These are phyloP conservation scores for Ectemnius cavifrons DNA, from an alignment of 2,888 invertebrate genomes.

Conservation along the genomic window DNA sequence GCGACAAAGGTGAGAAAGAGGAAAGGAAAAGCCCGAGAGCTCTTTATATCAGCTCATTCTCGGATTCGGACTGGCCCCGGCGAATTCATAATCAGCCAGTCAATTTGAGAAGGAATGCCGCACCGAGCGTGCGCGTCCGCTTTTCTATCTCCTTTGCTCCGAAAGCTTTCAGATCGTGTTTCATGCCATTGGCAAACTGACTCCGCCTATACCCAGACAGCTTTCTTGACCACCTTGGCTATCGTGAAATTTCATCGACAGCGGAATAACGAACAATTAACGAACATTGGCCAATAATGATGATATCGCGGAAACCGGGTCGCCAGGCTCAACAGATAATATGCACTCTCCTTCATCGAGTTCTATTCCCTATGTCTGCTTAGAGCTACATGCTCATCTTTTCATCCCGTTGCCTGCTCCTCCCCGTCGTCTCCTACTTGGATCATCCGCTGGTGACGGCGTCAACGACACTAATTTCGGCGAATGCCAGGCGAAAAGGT, in stretches of 20 bases:
- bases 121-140: neutral
- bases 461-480: constrained; percentile 6
- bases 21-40: neutral
- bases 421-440: no score
- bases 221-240: neutral
- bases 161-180: neutral
- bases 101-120: neutral
- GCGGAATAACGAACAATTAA: constrained; percentile 61
- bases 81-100: no score
- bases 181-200: neutral
- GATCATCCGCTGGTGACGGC: no score
- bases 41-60: neutral
- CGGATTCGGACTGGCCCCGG: no score
- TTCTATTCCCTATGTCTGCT: no score
- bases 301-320: neutral
- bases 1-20: neutral
- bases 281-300: constrained; percentile 1
- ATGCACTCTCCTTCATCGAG: no score
- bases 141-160: neutral
- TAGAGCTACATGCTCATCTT: no score
- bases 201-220: no score
- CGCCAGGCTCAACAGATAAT: no score
- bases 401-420: no score
- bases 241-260: constrained; percentile 66
- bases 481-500: no score